Base-by-base conservation (phyloP, 2,113 vertebrate species). In the Galbula dea region DNA sequence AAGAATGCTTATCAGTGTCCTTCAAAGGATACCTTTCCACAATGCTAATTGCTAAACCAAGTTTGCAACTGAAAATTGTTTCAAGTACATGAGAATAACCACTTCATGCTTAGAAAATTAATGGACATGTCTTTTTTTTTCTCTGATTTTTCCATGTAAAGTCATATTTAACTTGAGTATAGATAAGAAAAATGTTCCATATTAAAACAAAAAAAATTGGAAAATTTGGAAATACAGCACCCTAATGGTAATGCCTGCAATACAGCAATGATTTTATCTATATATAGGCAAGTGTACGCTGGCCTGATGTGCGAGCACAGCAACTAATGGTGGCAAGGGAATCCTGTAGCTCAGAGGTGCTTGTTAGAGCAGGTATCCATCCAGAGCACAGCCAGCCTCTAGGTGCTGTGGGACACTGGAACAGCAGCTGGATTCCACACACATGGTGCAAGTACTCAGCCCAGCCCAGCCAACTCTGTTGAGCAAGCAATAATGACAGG, bases 11-110 rank as follows among this genome's bases (percentile, higher is more conserved):
- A 83, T 66, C 58, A 55, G 18, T 76, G 74, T 66, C 87, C 74
- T 95, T 94, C 91, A 87, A 92, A 93, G 54, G 66, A n/a, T 85
- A 69, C 62, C 26, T 79, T 92, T 90, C 80, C 58, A 82, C 62
- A 87, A 62, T 30, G 77, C 49, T 95, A 92, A 92, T 58, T 85
- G 49, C 54, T 79, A 93, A 84, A 78, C 74, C 0, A 3, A 79
- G 41, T 46, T 73, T 79, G 66, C 34, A 69, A 58, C 49, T 46
- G 34, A 37, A 88, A 83, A 83, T 68, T 3, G 0, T 69, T 82
- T 65, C 39, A 84, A 89, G 82, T 89, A 49, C 49, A 57, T 20
- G 23, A 75, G 81, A 92, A 88, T 41, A 88, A 78, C 61, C 11
- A 22, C 32, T 90, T 68, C 12, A 62, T 61, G 74, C 62, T 81